phyloP scores from a whole-genome alignment of 2,888 invertebrate genomes.

The Heterodera filipjevi region DNA sequence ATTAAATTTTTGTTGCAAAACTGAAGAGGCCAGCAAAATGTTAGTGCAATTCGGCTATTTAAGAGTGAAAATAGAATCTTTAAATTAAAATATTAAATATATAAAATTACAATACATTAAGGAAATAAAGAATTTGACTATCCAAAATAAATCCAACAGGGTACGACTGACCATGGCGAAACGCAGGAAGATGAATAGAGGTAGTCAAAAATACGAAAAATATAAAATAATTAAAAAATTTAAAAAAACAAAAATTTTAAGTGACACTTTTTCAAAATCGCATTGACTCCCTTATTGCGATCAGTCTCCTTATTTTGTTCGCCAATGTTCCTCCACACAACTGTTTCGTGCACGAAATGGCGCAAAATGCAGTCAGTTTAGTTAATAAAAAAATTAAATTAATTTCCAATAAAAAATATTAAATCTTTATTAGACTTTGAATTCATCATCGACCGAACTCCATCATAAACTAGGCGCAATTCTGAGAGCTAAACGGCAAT shows the following conservation, averaged over 20 bases:
- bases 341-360: background rate
- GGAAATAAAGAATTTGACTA: too few relatives aligned
- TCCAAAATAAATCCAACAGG: too few relatives aligned
- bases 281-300: background rate
- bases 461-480: background rate
- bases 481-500: background rate
- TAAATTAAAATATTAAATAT: too few relatives aligned
- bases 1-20: background rate
- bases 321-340: background rate
- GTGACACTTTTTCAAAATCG: slow-evolving; percentile 1
- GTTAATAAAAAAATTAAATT: background rate
- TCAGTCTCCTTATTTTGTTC: background rate
- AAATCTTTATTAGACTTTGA: background rate
- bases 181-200: background rate
- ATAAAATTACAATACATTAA: too few relatives aligned
- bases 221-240: background rate
- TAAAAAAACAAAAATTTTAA: background rate
- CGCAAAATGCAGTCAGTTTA: background rate
- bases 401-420: background rate
- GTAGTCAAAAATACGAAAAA: background rate
- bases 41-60: too few relatives aligned
- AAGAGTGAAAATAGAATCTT: too few relatives aligned
- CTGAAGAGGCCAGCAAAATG: too few relatives aligned
- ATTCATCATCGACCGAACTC: background rate
- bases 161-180: too few relatives aligned